Evolutionary conservation across 1,140 invertebrate genomes (phyloP).

Genomic region (Anagrus nilaparvatae): DNA sequence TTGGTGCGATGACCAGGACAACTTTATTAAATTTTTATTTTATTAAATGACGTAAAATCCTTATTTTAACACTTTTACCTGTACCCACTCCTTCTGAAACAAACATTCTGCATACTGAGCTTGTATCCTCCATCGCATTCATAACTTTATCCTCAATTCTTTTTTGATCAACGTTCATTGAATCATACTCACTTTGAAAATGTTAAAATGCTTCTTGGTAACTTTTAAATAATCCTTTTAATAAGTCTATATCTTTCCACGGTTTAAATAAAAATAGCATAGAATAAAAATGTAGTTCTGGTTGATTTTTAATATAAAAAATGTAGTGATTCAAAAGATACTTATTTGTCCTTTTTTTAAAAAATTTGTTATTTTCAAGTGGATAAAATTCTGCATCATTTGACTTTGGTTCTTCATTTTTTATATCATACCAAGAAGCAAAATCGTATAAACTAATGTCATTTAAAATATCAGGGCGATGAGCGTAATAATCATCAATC

Average conservation of each 20-base stretch:
- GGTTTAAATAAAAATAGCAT: constrained; percentile 19
- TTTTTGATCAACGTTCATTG: constrained; percentile 2
- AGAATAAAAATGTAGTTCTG: constrained; percentile 18
- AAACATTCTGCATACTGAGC: constrained; percentile 9
- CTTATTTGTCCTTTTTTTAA: constrained; percentile 15
- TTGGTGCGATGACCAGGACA: constrained; percentile 18
- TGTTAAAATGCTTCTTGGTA: background rate
- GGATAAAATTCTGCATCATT: constrained; percentile 5
- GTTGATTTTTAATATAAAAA: constrained; percentile 15
- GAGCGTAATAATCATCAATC: constrained; percentile 23
- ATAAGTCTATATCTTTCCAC: constrained; percentile 16
- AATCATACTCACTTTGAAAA: background rate
- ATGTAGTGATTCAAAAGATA: constrained; percentile 20
- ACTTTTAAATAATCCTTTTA: constrained; percentile 1
- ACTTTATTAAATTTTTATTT: constrained; percentile 13
- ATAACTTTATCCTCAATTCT: background rate
- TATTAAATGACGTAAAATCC: too few relatives aligned
- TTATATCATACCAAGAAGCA: background rate
- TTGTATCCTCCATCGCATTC: background rate
- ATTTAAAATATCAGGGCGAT: constrained; percentile 14
- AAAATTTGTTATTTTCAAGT: constrained; percentile 2
- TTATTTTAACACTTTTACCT: constrained; percentile 19
- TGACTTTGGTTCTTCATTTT: constrained; percentile 4
- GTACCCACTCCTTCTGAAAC: constrained; percentile 18
- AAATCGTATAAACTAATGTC: constrained; percentile 6